Conservation (phyloP, 2,888 invertebrate species). For the Diaprepes abbreviatus region DNA sequence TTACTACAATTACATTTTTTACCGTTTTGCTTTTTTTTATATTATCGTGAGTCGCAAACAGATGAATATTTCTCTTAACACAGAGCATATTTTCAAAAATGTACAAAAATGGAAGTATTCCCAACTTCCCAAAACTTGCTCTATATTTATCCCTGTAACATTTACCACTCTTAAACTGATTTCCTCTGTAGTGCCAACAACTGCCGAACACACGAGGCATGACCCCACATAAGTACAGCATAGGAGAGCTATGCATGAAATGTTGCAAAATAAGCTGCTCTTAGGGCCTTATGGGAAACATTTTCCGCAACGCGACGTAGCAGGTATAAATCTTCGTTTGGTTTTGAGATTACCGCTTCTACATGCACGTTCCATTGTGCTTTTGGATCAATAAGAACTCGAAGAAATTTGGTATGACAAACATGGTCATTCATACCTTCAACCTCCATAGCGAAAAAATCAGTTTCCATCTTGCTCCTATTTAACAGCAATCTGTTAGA, state of each 20-base stretch:
- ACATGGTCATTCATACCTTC: no score
- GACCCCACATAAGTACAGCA: not conserved
- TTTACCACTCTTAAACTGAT: not conserved
- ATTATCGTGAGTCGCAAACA: no score
- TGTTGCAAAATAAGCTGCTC: not conserved
- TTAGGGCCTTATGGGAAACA: not conserved
- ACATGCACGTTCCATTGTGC: no score
- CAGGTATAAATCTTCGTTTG: not conserved
- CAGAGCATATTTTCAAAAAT: not conserved
- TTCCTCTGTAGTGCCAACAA: not conserved
- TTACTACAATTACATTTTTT: no score
- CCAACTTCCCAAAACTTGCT: not conserved
- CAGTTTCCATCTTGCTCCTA: no score
- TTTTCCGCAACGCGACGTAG: not conserved
- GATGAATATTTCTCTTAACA: no score
- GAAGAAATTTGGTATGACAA: not conserved
- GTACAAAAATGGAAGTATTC: not conserved
- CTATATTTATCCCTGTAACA: not conserved
- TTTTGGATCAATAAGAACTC: not conserved
- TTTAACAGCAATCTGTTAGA: no score
- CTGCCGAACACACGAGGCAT: not conserved
- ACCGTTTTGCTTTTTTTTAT: no score
- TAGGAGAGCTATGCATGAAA: not conserved
- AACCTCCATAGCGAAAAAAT: no score
- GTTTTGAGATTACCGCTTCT: not conserved